phyloP scores from a whole-genome alignment of 2,113 vertebrate species.

The Syngnathus scovelli region DNA sequence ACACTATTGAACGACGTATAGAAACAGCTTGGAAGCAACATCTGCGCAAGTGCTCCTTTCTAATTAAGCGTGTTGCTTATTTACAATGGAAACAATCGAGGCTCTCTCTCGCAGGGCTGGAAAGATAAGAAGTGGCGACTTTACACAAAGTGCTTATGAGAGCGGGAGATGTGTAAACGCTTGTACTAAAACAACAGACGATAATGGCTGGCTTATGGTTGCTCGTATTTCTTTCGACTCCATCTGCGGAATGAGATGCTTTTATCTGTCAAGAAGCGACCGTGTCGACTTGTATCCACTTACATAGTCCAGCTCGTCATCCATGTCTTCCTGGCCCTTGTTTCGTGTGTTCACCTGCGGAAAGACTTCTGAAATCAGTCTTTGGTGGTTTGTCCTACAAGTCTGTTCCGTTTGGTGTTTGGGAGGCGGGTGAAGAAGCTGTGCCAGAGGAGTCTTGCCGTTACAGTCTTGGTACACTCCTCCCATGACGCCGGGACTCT shows the following conservation, averaged over 20 bases:
- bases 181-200: constrained; percentile 23
- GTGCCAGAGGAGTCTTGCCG: constrained; percentile 82
- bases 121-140: constrained; percentile 35
- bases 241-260: background rate
- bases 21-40: constrained; percentile 42
- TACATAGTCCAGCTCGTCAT: constrained; percentile 94
- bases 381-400: constrained; percentile 29
- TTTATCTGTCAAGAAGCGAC: background rate
- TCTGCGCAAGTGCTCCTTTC: constrained; percentile 52
- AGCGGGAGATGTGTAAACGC: constrained; percentile 31
- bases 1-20: constrained; percentile 38
- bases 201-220: constrained; percentile 9
- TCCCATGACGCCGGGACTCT: background rate
- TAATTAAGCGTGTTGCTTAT: constrained; percentile 65
- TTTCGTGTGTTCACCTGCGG: constrained; percentile 84
- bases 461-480: constrained; percentile 85
- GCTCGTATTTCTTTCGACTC: background rate
- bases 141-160: constrained; percentile 30
- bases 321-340: constrained; percentile 80
- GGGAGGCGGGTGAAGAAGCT: constrained; percentile 40
- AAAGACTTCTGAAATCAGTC: constrained; percentile 81
- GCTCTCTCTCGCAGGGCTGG: constrained; percentile 35
- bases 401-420: constrained; percentile 34
- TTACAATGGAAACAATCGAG: constrained; percentile 53
- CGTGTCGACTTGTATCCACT: constrained; percentile 48